phyloP scores from a whole-genome alignment of 2,113 vertebrate genomes.

The Clinocottus analis region DNA sequence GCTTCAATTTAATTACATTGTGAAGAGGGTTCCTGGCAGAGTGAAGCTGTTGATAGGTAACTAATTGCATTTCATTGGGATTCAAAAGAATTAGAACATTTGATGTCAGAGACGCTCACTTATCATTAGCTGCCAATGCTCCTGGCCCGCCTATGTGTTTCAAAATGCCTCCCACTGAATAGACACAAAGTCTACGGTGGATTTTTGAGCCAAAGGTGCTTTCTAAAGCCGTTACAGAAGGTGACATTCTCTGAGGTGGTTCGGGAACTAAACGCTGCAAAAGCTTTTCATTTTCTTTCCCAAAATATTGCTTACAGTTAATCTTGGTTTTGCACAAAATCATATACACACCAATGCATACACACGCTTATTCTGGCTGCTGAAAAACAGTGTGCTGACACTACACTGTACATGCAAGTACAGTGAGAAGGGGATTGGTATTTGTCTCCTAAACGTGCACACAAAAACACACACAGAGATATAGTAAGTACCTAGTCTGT shows the following conservation, averaged over 20 bases:
- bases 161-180: slow-evolving; percentile 45
- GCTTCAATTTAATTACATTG: slow-evolving; percentile 54
- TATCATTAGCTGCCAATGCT: slow-evolving; percentile 42
- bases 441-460: slow-evolving; percentile 38
- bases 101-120: slow-evolving; percentile 41
- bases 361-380: not conserved
- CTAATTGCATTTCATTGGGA: slow-evolving; percentile 58
- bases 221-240: slow-evolving; percentile 27
- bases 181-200: slow-evolving; percentile 29
- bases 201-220: slow-evolving; percentile 41
- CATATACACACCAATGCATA: not conserved
- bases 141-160: slow-evolving; percentile 27
- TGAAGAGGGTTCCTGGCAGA: slow-evolving; percentile 36
- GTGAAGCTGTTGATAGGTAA: slow-evolving; percentile 37
- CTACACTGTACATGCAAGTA: slow-evolving; percentile 24
- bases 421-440: slow-evolving; percentile 21
- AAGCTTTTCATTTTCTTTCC: slow-evolving; percentile 25
- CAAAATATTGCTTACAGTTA: not conserved
- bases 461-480: slow-evolving; percentile 48
- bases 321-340: slow-evolving; percentile 5
- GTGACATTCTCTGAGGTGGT: slow-evolving; percentile 25
- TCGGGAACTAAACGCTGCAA: slow-evolving; percentile 27
- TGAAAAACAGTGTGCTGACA: slow-evolving; percentile 20
- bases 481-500: slow-evolving; percentile 49
- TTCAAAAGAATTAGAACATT: slow-evolving; percentile 54